These are phyloP conservation scores for Drosophila paulistorum DNA, from an alignment of 1,140 invertebrate genomes.

Conservation along the genomic window DNA sequence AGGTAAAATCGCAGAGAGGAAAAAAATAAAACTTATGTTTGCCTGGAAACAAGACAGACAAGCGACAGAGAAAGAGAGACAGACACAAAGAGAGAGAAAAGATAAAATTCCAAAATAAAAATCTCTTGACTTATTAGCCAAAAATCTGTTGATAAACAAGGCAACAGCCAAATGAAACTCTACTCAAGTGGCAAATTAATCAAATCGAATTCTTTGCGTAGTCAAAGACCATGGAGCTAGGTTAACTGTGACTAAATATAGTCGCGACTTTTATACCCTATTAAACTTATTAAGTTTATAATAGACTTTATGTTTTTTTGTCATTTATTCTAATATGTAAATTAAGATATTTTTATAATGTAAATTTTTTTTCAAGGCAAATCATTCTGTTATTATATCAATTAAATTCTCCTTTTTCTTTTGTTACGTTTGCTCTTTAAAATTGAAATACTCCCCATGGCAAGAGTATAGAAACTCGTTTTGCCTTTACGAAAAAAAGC, in stretches of 20 bases:
- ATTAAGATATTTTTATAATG: no score
- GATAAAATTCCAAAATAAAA: slow-evolving; percentile 47
- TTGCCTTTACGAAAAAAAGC: neutral
- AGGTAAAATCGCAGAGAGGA: no score
- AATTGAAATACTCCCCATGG: neutral
- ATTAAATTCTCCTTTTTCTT: neutral
- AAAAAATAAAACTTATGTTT: slow-evolving; percentile 31
- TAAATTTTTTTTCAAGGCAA: no score
- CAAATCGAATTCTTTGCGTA: slow-evolving; percentile 64
- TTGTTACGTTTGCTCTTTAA: neutral
- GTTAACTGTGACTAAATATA: neutral
- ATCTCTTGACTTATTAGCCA: slow-evolving; percentile 58
- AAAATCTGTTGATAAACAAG: slow-evolving; percentile 48
- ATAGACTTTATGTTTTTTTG: no score
- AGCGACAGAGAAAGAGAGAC: neutral
- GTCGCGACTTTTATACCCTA: slow-evolving; percentile 41
- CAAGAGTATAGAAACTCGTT: slow-evolving; percentile 15
- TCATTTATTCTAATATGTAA: no score
- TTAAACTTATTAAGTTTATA: neutral
- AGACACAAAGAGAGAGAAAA: slow-evolving; percentile 5
- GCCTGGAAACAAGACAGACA: slow-evolving; percentile 14
- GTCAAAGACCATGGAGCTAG: slow-evolving; percentile 50
- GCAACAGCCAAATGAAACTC: slow-evolving; percentile 31
- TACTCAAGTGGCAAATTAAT: slow-evolving; percentile 59
- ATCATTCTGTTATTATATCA: no score